Evolutionary conservation across 1,140 invertebrate species (phyloP).

Genomic region (Drosophila burlai): DNA sequence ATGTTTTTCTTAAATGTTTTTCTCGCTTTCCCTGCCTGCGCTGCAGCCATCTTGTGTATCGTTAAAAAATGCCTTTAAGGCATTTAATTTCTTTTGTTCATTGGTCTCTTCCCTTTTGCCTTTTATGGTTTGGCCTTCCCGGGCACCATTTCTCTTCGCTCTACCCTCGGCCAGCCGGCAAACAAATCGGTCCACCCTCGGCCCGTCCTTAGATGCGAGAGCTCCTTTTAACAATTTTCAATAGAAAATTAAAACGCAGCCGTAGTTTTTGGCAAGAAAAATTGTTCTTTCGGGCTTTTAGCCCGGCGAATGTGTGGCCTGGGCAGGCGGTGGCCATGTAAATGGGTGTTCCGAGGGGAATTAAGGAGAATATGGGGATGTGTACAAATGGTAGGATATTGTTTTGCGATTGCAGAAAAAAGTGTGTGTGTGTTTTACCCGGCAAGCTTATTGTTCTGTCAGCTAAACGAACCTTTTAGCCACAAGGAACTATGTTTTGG

Average conservation of each 20-base stretch:
- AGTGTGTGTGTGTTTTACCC: constrained; percentile 16
- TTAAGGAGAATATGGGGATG: constrained; percentile 7
- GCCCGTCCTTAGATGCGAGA: constrained; percentile 26
- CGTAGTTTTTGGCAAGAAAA: constrained; percentile 70
- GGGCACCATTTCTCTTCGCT: constrained; percentile 19
- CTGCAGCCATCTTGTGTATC: constrained; percentile 59
- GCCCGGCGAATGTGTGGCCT: constrained; percentile 24
- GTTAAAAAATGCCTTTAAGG: constrained; percentile 83
- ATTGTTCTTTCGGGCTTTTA: constrained; percentile 56
- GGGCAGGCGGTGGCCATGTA: constrained; percentile 54
- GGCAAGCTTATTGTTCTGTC: constrained; percentile 44
- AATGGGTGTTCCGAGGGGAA: constrained; percentile 53
- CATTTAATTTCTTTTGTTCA: constrained; percentile 84
- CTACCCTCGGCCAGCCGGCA: constrained; percentile 31
- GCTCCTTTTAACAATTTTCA: constrained; percentile 79
- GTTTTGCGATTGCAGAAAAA: constrained; percentile 27
- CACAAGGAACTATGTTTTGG: neutral
- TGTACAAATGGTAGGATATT: constrained; percentile 61
- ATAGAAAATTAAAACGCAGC: constrained; percentile 83
- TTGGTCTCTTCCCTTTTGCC: constrained; percentile 67
- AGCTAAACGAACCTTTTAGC: constrained; percentile 40
- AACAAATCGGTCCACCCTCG: constrained; percentile 70
- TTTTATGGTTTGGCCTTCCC: constrained; percentile 50
- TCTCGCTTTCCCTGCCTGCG: constrained; percentile 53
- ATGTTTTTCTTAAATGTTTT: constrained; percentile 84